Evolutionary conservation across 1,140 invertebrate genomes (phyloP).

Genomic region (Drosophila rufa): DNA sequence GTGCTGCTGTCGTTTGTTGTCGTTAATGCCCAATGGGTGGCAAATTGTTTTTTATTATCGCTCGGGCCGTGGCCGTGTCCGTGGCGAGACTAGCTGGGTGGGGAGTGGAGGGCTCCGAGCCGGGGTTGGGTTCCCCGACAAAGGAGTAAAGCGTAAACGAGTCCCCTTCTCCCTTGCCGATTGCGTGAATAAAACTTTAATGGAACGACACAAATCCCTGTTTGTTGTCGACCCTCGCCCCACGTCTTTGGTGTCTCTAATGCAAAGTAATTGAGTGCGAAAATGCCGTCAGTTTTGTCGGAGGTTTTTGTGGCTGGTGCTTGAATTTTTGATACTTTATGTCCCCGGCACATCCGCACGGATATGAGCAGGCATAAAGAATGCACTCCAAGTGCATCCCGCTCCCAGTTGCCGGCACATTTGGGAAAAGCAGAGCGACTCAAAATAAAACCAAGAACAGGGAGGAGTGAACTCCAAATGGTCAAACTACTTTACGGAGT

Average conservation of each 20-base stretch:
- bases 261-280: conserved; percentile 85
- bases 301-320: conserved; percentile 48
- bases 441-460: conserved; percentile 15
- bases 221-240: conserved; percentile 20
- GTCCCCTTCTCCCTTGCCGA: conserved; percentile 48
- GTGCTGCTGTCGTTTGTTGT: conserved; percentile 76
- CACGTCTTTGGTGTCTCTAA: conserved; percentile 68
- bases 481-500: conserved; percentile 58
- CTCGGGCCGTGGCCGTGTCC: conserved; percentile 40
- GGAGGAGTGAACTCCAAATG: conserved; percentile 20
- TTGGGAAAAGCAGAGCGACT: conserved; percentile 20
- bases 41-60: conserved; percentile 85
- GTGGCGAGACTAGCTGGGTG: conserved; percentile 37
- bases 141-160: conserved; percentile 64
- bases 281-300: conserved; percentile 78
- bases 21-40: conserved; percentile 84
- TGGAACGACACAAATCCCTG: conserved; percentile 84
- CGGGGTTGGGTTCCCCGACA: conserved; percentile 27
- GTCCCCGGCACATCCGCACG: conserved; percentile 52
- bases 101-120: conserved; percentile 10
- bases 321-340: conserved; percentile 58
- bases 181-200: conserved; percentile 85
- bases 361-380: conserved; percentile 45
- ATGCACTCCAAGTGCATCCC: conserved; percentile 60
- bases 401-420: conserved; percentile 20